Evolutionary conservation across 2,888 invertebrate species (phyloP), one percentile per base, ranked within the genome.

Genomic region (Drosophila mayaguana): DNA sequence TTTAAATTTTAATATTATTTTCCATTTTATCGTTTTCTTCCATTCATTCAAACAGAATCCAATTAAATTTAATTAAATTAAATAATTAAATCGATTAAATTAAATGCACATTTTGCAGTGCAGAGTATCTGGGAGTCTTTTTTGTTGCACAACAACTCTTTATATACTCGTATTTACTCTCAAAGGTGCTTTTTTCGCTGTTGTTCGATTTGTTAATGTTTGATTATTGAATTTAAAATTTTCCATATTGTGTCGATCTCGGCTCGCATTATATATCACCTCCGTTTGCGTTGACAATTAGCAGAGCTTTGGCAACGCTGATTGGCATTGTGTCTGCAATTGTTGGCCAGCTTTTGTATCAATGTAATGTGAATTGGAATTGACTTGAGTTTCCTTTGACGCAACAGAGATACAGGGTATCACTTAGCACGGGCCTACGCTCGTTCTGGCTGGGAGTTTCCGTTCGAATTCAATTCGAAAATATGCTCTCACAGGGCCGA

Each of bases 211-310:
- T 79, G 77, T 55, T 61, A 64, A 60, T 66, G 45, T 61, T 73
- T 73, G 63, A 76, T 77, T 82, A 69, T 67, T 73, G 77, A 71
- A 61, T 72, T 81, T 75, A 71, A 81, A 83, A 78, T 83, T 84
- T 83, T 83, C 86, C 81, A 86, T 85, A 74, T 85, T 83, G 73
- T 80, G 53, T 70, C 65, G 67, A 69, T 61, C 55, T 64, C 64
- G 51, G 51, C 63, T 63, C 53, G 70, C 28, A 48, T 66, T 71
- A 51, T 67, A 53, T 63, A 53, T 45, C 45, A 55, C 40, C 45
- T 57, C 56, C 68, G 69, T 69, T 72, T 74, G 66, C 60, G 16
- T 65, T 71, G 71, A 69, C 87, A 86, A 86, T 84, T 84, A 84
- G 78, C 87, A 63, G 42, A 20, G 63, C 66, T 67, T 78, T 65